phyloP scores from a whole-genome alignment of 2,113 vertebrate genomes.

The Sprattus sprattus region DNA sequence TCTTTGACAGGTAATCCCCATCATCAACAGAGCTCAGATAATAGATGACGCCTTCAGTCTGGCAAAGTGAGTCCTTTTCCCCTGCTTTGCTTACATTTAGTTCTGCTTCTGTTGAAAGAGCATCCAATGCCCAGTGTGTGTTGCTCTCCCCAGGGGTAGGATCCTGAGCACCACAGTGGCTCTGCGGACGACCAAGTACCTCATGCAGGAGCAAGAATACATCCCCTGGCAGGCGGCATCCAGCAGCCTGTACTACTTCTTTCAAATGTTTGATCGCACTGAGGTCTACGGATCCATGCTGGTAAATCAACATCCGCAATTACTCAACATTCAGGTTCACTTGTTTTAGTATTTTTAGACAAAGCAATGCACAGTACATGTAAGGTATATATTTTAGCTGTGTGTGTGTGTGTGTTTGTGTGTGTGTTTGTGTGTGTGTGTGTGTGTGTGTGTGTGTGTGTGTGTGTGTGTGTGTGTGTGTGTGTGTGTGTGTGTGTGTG shows the following conservation, averaged over 20 bases:
- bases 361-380: neutral
- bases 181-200: neutral
- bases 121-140: too few relatives aligned
- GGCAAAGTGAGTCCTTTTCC: conserved; percentile 75
- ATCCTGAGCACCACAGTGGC: conserved; percentile 43
- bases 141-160: conserved; percentile 67
- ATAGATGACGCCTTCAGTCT: conserved; percentile 89
- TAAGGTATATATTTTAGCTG: neutral
- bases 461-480: too few relatives aligned
- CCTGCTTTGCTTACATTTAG: neutral
- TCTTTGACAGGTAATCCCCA: conserved; percentile 73
- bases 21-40: conserved; percentile 89
- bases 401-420: too few relatives aligned
- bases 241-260: conserved; percentile 76
- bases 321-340: neutral
- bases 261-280: conserved; percentile 82
- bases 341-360: neutral
- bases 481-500: too few relatives aligned
- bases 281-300: conserved; percentile 82
- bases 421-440: too few relatives aligned
- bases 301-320: conserved; percentile 52
- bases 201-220: neutral
- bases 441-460: too few relatives aligned
- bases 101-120: neutral
- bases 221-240: conserved; percentile 75